Percentiles rank a stretch among this genome's conserved stretches.
Conservation (phyloP, 2,888 invertebrate species). For the Andrena minutula region DNA sequence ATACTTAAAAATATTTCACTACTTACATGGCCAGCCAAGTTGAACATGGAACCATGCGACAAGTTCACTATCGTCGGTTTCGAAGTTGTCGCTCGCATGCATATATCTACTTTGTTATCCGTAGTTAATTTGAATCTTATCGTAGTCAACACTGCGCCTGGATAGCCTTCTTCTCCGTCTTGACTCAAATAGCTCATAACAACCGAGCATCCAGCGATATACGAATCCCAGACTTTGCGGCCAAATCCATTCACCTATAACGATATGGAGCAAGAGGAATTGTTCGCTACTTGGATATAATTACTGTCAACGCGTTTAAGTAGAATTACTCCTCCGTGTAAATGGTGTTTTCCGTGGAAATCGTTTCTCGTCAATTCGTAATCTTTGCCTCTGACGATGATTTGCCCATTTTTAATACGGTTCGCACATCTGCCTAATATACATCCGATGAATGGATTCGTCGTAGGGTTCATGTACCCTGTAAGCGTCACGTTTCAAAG, state of each 20-base stretch:
- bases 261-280: neutral
- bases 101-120: constrained; percentile 86
- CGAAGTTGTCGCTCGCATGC: constrained; percentile 86
- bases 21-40: constrained; percentile 87
- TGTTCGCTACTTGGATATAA: neutral
- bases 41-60: constrained; percentile 88
- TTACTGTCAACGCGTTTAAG: constrained; percentile 76
- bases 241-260: constrained; percentile 78
- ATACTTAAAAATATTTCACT: constrained; percentile 12
- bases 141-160: constrained; percentile 86
- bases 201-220: constrained; percentile 83
- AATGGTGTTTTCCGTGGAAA: constrained; percentile 87
- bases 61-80: constrained; percentile 87
- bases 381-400: constrained; percentile 88
- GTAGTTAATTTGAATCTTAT: constrained; percentile 86
- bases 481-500: constrained; percentile 10
- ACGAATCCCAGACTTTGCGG: constrained; percentile 85
- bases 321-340: constrained; percentile 93
- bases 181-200: constrained; percentile 86
- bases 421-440: constrained; percentile 95
- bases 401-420: constrained; percentile 90
- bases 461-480: constrained; percentile 88
- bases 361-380: constrained; percentile 91
- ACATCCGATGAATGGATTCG: constrained; percentile 94
- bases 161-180: constrained; percentile 88